Percentiles rank a stretch among this genome's conserved stretches.
Evolutionary conservation across 2,888 invertebrate species (phyloP).

Genomic region (Xestia rhomboidea): DNA sequence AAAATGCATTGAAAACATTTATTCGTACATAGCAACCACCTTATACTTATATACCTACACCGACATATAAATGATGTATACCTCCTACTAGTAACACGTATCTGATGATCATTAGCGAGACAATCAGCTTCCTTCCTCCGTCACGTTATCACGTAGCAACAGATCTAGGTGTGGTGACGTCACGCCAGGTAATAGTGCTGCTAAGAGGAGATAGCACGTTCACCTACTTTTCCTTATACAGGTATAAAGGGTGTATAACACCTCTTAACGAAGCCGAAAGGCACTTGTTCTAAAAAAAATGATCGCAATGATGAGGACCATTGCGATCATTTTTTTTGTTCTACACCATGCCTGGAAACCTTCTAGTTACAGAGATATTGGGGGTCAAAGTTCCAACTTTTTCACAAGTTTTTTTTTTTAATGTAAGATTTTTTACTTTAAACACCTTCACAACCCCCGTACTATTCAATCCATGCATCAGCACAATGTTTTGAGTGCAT

Average conservation of each 20-base stretch:
- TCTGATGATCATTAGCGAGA: slow-evolving; percentile 27
- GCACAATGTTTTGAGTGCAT: too few relatives aligned
- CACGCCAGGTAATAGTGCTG: background rate
- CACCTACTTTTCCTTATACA: background rate
- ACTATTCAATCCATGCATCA: too few relatives aligned
- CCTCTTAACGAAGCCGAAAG: too few relatives aligned
- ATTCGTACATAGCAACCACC: background rate
- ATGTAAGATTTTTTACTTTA: too few relatives aligned
- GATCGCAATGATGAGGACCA: too few relatives aligned
- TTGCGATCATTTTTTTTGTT: too few relatives aligned
- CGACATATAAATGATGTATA: background rate
- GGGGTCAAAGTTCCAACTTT: too few relatives aligned
- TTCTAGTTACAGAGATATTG: too few relatives aligned
- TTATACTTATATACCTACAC: background rate
- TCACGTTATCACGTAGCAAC: slow-evolving; percentile 45
- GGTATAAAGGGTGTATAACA: background rate
- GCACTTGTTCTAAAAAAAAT: too few relatives aligned
- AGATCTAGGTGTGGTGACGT: slow-evolving; percentile 36
- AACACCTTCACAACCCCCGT: too few relatives aligned
- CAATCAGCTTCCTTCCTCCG: slow-evolving; percentile 20
- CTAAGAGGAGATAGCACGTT: slow-evolving; percentile 5
- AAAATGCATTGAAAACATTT: background rate
- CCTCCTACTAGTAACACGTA: background rate
- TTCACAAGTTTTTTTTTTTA: too few relatives aligned
- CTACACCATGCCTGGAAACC: too few relatives aligned